Evolutionary conservation across 1,140 invertebrate species (phyloP).

Genomic region (Apocrypta bakeri): DNA sequence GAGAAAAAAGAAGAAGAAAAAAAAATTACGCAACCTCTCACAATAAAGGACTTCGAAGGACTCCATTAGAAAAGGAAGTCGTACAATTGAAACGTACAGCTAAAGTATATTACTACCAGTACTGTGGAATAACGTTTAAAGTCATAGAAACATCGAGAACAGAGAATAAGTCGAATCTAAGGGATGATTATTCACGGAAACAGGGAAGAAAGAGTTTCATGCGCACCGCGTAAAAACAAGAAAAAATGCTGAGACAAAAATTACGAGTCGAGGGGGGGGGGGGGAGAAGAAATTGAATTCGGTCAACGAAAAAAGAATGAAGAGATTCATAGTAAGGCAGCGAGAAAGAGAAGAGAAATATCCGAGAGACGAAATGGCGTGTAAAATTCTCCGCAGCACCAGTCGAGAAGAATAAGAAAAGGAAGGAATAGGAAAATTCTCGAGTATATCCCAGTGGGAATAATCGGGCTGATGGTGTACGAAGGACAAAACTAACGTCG

Average conservation of each 20-base stretch:
- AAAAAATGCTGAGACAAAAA: constrained; percentile 28
- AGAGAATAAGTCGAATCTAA: constrained; percentile 45
- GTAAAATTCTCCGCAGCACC: constrained; percentile 36
- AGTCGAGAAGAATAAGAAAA: constrained; percentile 39
- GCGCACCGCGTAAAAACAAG: background rate
- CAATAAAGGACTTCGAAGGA: constrained; percentile 31
- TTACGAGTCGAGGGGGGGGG: background rate
- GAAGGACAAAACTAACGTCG: background rate
- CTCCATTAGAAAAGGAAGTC: constrained; percentile 42
- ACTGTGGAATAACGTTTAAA: constrained; percentile 9
- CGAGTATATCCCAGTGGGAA: background rate
- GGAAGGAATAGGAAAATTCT: constrained; percentile 21
- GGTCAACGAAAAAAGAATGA: constrained; percentile 44
- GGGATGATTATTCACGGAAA: constrained; percentile 36
- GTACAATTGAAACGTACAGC: constrained; percentile 29
- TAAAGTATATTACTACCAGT: background rate
- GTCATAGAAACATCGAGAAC: constrained; percentile 5
- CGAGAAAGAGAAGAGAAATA: constrained; percentile 29
- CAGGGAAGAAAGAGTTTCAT: background rate
- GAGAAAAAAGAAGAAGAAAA: background rate
- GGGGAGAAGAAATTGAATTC: constrained; percentile 45
- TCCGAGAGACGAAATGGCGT: constrained; percentile 35
- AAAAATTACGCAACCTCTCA: constrained; percentile 33
- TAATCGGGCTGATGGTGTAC: background rate
- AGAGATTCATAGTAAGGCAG: constrained; percentile 11